These are phyloP conservation scores for Macrochelys suwanniensis DNA, from an alignment of 2,797 vertebrate species.

Conservation along the genomic window DNA sequence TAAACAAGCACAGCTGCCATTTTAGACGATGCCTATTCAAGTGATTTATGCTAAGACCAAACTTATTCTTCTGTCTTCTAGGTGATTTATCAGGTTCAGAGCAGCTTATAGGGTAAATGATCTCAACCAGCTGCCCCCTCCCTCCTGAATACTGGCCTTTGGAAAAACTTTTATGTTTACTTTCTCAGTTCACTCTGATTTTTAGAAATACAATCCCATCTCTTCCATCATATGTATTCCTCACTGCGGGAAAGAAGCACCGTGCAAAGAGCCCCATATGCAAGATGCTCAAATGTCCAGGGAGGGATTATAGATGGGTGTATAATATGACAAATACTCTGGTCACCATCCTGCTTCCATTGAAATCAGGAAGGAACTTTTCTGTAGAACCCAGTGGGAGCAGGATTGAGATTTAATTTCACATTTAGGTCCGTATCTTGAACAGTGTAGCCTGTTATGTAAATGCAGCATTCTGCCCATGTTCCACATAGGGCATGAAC, in stretches of 20 bases:
- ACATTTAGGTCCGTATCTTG: neutral
- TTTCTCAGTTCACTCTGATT: neutral
- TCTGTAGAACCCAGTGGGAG: neutral
- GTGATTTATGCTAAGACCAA: neutral
- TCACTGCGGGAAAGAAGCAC: neutral
- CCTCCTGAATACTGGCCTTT: neutral
- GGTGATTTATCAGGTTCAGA: neutral
- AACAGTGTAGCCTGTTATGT: neutral
- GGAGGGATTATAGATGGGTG: neutral
- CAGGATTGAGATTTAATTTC: neutral
- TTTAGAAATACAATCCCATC: neutral
- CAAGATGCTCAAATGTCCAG: neutral
- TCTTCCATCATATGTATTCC: too few relatives aligned
- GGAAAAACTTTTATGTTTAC: neutral
- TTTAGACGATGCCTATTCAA: neutral
- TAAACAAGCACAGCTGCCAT: neutral
- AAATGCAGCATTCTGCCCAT: neutral
- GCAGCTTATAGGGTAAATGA: neutral
- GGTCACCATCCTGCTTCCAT: neutral
- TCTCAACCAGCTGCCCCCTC: neutral
- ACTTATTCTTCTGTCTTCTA: neutral
- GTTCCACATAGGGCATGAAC: neutral
- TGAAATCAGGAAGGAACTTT: neutral
- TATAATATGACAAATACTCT: neutral
- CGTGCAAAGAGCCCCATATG: neutral